Conservation (phyloP, 1,140 invertebrate genomes). For the Apis dorsata region DNA sequence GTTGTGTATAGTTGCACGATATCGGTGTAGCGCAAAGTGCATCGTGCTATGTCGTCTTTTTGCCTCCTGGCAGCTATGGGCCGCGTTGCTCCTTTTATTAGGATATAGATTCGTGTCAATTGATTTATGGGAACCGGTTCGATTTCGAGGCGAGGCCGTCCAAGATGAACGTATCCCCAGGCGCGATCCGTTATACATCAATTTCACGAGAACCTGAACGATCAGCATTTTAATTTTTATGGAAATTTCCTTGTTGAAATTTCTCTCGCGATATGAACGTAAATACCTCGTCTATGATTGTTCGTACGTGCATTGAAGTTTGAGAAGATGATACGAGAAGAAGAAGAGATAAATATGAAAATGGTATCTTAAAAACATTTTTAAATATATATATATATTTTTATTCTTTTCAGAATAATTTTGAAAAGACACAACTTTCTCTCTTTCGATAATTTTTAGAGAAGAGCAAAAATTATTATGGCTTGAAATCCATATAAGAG, state of each 20-base stretch:
- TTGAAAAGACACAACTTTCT: no score
- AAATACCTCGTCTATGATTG: neutral
- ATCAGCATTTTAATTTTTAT: constrained; percentile 72
- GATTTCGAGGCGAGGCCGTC: constrained; percentile 8
- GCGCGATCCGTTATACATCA: constrained; percentile 67
- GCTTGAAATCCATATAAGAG: no score
- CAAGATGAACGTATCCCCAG: constrained; percentile 62
- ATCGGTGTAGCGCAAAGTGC: constrained; percentile 22
- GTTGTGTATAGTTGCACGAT: neutral
- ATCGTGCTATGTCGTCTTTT: constrained; percentile 23
- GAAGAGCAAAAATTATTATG: no score
- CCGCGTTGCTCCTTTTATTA: constrained; percentile 55
- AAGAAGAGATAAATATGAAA: no score
- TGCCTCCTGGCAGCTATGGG: neutral
- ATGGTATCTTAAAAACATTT: no score
- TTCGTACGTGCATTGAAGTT: neutral
- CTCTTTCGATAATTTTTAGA: no score
- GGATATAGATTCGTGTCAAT: constrained; percentile 48
- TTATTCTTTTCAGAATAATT: no score
- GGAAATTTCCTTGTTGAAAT: constrained; percentile 61
- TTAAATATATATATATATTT: no score
- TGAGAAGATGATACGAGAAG: no score
- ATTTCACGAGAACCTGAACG: constrained; percentile 59
- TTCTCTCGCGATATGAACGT: neutral
- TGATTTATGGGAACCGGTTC: constrained; percentile 52